Conservation (phyloP, 2,797 vertebrate species). For the Acipenser ruthenus region DNA sequence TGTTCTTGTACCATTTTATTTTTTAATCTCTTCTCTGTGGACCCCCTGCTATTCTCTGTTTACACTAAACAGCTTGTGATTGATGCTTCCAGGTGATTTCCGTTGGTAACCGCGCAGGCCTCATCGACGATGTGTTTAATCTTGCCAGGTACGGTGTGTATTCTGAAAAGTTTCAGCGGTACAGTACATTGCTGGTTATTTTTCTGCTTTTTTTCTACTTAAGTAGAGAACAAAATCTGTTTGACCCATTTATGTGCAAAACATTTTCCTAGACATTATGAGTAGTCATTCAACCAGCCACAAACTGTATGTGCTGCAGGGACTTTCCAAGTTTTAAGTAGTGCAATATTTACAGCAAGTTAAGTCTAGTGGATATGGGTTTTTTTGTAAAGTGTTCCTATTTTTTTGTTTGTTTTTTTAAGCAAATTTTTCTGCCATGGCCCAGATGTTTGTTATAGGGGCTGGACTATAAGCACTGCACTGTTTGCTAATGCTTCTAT, state of each 20-base stretch:
- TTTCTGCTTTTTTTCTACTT: slow-evolving; percentile 15
- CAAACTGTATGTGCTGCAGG: no score
- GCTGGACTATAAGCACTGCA: no score
- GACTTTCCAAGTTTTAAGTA: slow-evolving; percentile 34
- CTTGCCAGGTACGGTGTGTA: slow-evolving; percentile 81
- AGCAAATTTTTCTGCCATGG: no score
- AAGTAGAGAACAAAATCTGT: neutral
- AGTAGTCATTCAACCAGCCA: no score
- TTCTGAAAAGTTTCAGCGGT: slow-evolving; percentile 31
- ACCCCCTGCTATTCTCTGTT: neutral
- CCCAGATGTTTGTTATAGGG: no score
- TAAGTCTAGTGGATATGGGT: slow-evolving; percentile 33
- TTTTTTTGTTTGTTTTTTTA: slow-evolving; percentile 38
- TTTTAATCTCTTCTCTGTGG: slow-evolving; percentile 16
- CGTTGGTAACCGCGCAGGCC: slow-evolving; percentile 86
- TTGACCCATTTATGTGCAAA: neutral
- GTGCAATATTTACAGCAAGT: slow-evolving; percentile 45
- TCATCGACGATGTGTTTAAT: slow-evolving; percentile 95
- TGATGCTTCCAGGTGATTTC: slow-evolving; percentile 74
- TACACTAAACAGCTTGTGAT: slow-evolving; percentile 16
- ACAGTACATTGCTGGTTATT: slow-evolving; percentile 23
- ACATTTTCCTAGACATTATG: slow-evolving; percentile 7
- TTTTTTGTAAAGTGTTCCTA: slow-evolving; percentile 5
- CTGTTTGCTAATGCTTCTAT: no score
- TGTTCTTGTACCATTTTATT: slow-evolving; percentile 7